Percentiles rank a stretch among this genome's conserved stretches.
Conservation (phyloP, 2,888 invertebrate genomes). For the Colostygia pectinataria region DNA sequence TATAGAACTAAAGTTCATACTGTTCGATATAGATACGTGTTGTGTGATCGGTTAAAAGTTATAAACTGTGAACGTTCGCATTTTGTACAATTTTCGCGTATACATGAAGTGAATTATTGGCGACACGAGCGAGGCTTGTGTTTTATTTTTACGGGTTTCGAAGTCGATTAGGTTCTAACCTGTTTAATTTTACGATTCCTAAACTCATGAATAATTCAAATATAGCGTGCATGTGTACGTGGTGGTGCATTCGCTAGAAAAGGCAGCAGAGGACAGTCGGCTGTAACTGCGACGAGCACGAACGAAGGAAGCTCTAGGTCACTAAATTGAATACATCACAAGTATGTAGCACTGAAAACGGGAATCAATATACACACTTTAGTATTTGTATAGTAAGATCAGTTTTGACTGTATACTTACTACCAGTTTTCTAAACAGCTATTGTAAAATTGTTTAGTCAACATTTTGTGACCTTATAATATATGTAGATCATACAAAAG, state of each 20-base stretch:
- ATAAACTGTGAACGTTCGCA: conserved; percentile 47
- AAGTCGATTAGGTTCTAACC: conserved; percentile 45
- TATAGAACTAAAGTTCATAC: conserved; percentile 48
- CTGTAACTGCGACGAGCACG: conserved; percentile 12
- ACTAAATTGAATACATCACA: conserved; percentile 21
- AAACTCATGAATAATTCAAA: conserved; percentile 18
- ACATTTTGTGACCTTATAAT: too few species aligned
- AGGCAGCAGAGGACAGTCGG: conserved; percentile 13
- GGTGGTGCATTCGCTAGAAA: conserved; percentile 13
- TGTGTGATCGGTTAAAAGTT: conserved; percentile 36
- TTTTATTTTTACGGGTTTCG: conserved; percentile 78
- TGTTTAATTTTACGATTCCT: conserved; percentile 42
- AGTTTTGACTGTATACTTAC: conserved; percentile 32
- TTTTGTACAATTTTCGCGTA: conserved; percentile 52
- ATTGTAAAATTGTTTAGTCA: conserved; percentile 8
- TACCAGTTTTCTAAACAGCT: conserved; percentile 18
- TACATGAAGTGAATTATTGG: conserved; percentile 56
- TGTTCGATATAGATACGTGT: conserved; percentile 20
- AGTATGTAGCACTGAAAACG: conserved; percentile 36
- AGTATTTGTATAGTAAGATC: conserved; percentile 28
- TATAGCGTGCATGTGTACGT: conserved; percentile 17
- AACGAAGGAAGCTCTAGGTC: conserved; percentile 16
- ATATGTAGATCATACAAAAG: conserved; percentile 6
- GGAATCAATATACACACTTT: conserved; percentile 34
- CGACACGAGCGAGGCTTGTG: conserved; percentile 78